Evolutionary conservation across 2,888 invertebrate genomes (phyloP), one percentile per base, ranked within the genome.

Genomic region (Rhodophaea formosa): DNA sequence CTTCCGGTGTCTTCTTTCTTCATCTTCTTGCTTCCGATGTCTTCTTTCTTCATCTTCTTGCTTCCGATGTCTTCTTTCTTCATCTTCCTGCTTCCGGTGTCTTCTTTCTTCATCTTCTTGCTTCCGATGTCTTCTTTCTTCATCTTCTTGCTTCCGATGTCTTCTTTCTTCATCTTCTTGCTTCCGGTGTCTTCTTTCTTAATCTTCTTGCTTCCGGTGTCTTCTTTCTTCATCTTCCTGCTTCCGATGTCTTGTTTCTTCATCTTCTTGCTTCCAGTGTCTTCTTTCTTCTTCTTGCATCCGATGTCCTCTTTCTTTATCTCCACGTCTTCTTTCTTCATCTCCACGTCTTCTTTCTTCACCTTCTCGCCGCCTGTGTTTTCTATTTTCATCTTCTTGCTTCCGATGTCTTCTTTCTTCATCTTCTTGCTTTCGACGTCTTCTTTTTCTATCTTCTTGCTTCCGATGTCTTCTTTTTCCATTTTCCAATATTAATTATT

Each of bases 61-160:
- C 32, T 47, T 32, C 17, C 53, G 61, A 52, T 43, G 42, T 60
- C 63, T 60, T 58, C 58, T 51, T 16, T 52, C 53, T 52, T 60
- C 32, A 17, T 60, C 64, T 61, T 61, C 51, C n/a, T 45, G 46
- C 53, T 60, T 60, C 45, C 30, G 47, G 7, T 56, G 7, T 54
- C 52, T 57, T 56, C 51, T 45, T 32, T 60, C 49, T 56, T 60
- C 23, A 16, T 44, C 55, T 39, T 45, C 55, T 49, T 0, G 44
- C 43, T 15, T 51, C 43, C 39, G 7, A 23, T 7, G 5, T 44
- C 35, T 56, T 62, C 43, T 46, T 46, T 46, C 32, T 52, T 54
- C 45, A 44, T 58, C 51, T 23, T 35, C 10, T 35, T 35, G 35
- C 8, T 35, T 35, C 10, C 8, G 12, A 12, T 8, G 35, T 35